A percentile compares a stretch with the other conserved stretches of the same genome.
phyloP scores from a whole-genome alignment of 2,113 vertebrate species.

The Aptenodytes forsteri region DNA sequence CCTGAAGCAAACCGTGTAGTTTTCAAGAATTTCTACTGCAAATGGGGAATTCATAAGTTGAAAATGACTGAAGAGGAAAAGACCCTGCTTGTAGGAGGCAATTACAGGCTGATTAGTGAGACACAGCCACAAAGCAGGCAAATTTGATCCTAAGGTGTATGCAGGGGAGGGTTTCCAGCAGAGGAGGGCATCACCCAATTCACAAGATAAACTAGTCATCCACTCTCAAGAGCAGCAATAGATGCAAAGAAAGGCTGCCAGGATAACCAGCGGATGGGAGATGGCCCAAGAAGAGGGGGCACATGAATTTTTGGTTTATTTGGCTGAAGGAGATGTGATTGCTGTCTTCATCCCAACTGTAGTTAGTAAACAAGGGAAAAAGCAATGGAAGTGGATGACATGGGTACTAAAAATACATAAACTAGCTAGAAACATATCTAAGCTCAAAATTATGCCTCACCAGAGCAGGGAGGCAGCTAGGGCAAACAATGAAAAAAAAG shows the following conservation, averaged over 20 bases:
- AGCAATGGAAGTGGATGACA: neutral
- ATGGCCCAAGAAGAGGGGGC: neutral
- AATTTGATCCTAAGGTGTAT: neutral
- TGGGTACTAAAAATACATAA: neutral
- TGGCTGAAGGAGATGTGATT: neutral
- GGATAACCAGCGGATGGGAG: neutral
- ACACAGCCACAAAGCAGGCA: neutral
- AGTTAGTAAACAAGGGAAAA: neutral
- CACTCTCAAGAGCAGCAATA: neutral
- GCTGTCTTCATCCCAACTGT: neutral
- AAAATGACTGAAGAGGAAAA: neutral
- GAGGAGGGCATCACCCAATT: neutral
- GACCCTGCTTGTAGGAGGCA: neutral
- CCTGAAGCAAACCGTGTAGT: neutral
- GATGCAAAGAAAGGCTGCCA: neutral
- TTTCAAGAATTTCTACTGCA: neutral
- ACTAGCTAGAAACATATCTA: neutral
- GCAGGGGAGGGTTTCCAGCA: neutral
- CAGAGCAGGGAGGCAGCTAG: neutral
- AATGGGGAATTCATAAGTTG: neutral
- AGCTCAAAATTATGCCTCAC: neutral
- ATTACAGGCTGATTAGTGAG: neutral
- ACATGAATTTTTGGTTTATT: neutral
- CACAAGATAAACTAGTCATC: neutral
- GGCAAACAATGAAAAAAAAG: neutral